Evolutionary conservation across 1,140 invertebrate genomes (phyloP), one percentile per base, ranked within the genome.

Genomic region (Lepidurus couesii): DNA sequence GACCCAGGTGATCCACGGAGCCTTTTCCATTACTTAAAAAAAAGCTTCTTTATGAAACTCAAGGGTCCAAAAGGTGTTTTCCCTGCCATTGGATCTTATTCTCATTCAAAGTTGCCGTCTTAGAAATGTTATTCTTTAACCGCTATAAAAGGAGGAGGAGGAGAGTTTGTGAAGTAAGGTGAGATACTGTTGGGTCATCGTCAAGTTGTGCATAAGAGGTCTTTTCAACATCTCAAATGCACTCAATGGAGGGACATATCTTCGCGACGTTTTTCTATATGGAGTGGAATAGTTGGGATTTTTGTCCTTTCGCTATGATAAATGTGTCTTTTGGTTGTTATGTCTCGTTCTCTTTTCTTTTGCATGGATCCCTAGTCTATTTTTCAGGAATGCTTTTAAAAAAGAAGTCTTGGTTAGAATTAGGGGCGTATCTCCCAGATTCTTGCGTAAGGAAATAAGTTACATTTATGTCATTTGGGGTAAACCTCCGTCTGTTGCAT

Each of bases 341-440:
- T 34, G 34, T 34, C 21, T n/a, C 53, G 53, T 65, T 21, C 6
- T n/a, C 53, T 7, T n/a, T 13, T n/a, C 16, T 21, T 65, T 65
- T 65, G 53, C 53, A 65, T 65, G 16, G 21, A 3, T 7, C 4
- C 53, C 6, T 13, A 65, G 53, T 65, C 53, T 21, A 65, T 65
- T 65, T 65, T 65, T 65, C 53, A 65, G 53, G 53, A 65, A 65
- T 65, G 53, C 53, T 65, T 65, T 65, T 65, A 21, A 65, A 65
- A 65, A 65, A 7, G 53, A 16, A 16, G 1, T 16, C 34, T 65
- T 9, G 16, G 0, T n/a, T 21, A 65, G 13, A 65, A 65, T 65
- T 65, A 65, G 53, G 21, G 53, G 53, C 53, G 53, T 65, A 65
- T 65, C 53, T 65, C 53, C 53, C 53, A 65, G 53, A 65, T 65